phyloP scores from a whole-genome alignment of 2,797 vertebrate species.

The Cossypha dichroa region DNA sequence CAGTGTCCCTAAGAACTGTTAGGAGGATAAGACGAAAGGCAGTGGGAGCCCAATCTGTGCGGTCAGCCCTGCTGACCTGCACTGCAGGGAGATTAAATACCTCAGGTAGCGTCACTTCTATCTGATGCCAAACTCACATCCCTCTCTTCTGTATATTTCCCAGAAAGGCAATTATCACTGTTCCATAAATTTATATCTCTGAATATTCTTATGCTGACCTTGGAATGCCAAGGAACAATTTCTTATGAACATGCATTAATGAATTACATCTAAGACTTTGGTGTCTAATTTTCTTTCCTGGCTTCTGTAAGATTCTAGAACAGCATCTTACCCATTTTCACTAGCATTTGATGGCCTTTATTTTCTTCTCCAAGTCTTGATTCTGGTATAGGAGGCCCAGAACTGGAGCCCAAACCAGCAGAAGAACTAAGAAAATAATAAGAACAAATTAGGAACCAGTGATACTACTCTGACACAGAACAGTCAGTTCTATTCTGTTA shows the following conservation, averaged over 20 bases:
- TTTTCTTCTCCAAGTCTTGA: slow-evolving; percentile 93
- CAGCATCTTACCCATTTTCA: slow-evolving; percentile 92
- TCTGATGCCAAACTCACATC: not conserved
- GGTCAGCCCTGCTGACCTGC: not conserved
- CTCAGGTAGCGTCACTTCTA: rapidly evolving
- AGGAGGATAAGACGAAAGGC: not conserved
- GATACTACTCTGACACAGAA: not conserved
- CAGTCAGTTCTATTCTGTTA: not conserved
- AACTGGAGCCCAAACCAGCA: slow-evolving; percentile 81
- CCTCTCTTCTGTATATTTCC: not conserved
- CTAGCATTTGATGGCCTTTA: slow-evolving; percentile 96
- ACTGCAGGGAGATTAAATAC: not conserved
- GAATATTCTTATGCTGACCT: not conserved
- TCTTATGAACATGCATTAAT: not conserved
- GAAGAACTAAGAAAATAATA: slow-evolving; percentile 67
- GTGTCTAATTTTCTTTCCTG: not conserved
- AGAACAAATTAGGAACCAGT: not conserved
- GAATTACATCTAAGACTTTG: not conserved
- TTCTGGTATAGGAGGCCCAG: slow-evolving; percentile 79
- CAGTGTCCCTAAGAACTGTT: not conserved
- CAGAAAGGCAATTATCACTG: not conserved
- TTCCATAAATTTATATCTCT: rapidly evolving
- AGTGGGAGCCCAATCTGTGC: rapidly evolving
- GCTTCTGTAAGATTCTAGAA: not conserved
- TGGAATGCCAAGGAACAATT: not conserved